Evolutionary conservation across 2,113 vertebrate genomes (phyloP), one percentile per base, ranked within the genome.

Genomic region (Carassius carassius): DNA sequence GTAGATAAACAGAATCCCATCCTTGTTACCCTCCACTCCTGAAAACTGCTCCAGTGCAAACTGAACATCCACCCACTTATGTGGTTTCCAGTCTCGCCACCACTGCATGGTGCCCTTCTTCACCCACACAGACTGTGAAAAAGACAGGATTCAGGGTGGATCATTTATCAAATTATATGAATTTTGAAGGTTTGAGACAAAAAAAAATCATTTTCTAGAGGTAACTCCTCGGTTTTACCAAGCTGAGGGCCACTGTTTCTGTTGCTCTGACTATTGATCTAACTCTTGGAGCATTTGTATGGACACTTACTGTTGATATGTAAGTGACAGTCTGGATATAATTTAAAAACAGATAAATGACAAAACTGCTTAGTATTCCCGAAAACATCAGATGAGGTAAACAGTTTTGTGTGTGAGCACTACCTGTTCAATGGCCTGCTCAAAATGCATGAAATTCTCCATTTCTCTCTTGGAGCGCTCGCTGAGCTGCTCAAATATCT

Each of bases 1-100:
- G 29, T 99, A 99, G 91, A 99, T 92, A 91, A 99, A 99, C 3
- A 99, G 93, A 90, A 99, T 98, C 88, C 98, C 98, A 81, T 99
- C 98, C 0, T 95, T 96, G 86, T 95, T 93, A 58, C 97, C 97
- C 0, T 98, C 97, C 0, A 93, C 93, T 16, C 97, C 97, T 0
- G 96, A 97, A 92, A 98, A 97, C 92, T 99, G 98, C 92, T 99
- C 98, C 60, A 99, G 93, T 0, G 97, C 96, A 8, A 99, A 97
- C 0, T 96, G 95, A 51, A 99, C 97, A 0, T 99, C 97, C 56
- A 96, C 90, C 98, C 98, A 99, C 84, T 96, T 97, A 81, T 98
- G 90, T 3, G 98, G 98, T 87, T 99, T 98, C 97, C 97, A 97
- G 89, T 96, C 97, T 79, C 96, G 95, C 98, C 97, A 99, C 98